A percentile compares a stretch with the other conserved stretches of the same genome.
Evolutionary conservation across 64 coral and sea anemone species (phyloP).

Genomic region (Dendronephthya gigantea): DNA sequence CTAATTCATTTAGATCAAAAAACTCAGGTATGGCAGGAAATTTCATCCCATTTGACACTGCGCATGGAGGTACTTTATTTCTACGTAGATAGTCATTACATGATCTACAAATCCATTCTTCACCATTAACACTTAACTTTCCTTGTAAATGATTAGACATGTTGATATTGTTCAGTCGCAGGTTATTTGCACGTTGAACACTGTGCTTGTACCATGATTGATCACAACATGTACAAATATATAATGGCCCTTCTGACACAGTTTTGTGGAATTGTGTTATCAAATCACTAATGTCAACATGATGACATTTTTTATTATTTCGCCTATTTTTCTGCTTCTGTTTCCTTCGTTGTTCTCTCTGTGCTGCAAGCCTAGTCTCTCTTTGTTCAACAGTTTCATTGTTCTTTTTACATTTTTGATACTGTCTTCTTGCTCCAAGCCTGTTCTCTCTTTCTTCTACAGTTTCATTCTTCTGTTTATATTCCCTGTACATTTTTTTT

Average conservation of each 20-base stretch:
- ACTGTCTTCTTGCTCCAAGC: background rate
- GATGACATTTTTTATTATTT: too few species aligned
- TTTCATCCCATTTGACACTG: too few species aligned
- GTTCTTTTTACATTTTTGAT: background rate
- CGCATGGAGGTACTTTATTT: too few species aligned
- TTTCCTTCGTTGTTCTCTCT: too few species aligned
- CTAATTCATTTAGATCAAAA: too few species aligned
- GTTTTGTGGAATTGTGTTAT: background rate
- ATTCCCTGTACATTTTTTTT: background rate
- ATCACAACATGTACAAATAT: conserved; percentile 4
- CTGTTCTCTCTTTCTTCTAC: background rate
- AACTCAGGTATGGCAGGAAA: too few species aligned
- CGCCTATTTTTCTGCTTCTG: too few species aligned
- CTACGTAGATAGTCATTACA: too few species aligned
- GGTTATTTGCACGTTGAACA: background rate
- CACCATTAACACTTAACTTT: background rate
- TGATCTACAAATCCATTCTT: background rate
- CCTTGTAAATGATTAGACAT: background rate
- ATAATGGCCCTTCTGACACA: background rate
- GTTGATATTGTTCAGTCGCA: background rate
- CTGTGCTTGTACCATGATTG: conserved; percentile 13
- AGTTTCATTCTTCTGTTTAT: background rate
- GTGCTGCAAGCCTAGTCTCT: too few species aligned
- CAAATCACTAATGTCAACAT: too few species aligned
- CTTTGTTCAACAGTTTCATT: too few species aligned